Percentiles rank a stretch among this genome's conserved stretches.
phyloP scores from a whole-genome alignment of 2,888 invertebrate species.

The Eudemis profundana region DNA sequence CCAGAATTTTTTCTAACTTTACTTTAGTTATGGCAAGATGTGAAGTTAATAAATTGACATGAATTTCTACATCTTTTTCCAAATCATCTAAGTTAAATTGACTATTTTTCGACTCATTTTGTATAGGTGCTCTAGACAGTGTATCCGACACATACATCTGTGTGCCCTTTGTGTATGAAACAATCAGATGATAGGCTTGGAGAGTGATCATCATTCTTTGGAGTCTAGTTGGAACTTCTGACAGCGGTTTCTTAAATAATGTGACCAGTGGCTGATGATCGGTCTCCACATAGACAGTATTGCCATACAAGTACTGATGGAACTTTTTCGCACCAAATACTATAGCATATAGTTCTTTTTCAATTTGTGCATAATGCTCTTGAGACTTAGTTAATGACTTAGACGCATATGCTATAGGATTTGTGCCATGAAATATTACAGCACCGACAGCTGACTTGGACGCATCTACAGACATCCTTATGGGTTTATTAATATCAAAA shows the following conservation, averaged over 20 bases:
- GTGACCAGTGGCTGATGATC: conserved; percentile 30
- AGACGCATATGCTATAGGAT: background rate
- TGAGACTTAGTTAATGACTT: too few relatives aligned
- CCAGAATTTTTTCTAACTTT: conserved; percentile 1
- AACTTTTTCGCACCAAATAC: too few relatives aligned
- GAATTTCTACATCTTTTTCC: conserved; percentile 17
- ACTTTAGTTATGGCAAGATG: conserved; percentile 5
- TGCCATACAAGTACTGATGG: too few relatives aligned
- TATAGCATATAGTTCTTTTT: too few relatives aligned
- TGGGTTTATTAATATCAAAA: conserved; percentile 43
- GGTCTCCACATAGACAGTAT: too few relatives aligned
- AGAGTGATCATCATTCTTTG: conserved; percentile 27
- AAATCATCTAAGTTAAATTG: conserved; percentile 12
- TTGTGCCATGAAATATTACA: conserved; percentile 1
- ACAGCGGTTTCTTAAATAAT: conserved; percentile 19
- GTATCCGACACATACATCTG: conserved; percentile 24
- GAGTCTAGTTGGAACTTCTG: conserved; percentile 21
- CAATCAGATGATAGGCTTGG: conserved; percentile 17
- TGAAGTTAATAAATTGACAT: conserved; percentile 17
- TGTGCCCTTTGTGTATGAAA: conserved; percentile 16
- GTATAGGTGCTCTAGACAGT: conserved; percentile 11
- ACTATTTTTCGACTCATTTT: background rate
- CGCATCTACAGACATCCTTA: conserved; percentile 44
- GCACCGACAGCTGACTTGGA: conserved; percentile 45
- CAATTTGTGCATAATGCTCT: too few relatives aligned